Evolutionary conservation across 2,797 vertebrate genomes (phyloP).

Genomic region (Pseudomugil tenellus): DNA sequence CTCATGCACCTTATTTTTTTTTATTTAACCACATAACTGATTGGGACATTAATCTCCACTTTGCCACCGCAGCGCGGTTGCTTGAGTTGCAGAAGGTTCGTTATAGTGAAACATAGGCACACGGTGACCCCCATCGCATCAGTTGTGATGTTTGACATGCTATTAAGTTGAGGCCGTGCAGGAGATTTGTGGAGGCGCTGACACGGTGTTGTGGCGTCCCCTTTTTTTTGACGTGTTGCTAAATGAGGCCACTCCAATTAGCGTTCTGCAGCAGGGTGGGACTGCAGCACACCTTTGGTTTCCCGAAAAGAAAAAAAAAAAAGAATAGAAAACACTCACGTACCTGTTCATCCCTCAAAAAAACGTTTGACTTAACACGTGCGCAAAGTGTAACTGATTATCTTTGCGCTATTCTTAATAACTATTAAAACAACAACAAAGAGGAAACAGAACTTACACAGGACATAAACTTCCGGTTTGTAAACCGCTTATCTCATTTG

Average conservation of each 20-base stretch:
- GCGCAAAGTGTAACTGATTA: background rate
- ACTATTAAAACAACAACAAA: background rate
- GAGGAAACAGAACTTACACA: background rate
- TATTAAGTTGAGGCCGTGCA: constrained; percentile 70
- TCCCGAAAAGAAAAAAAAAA: constrained; percentile 8
- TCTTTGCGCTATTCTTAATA: background rate
- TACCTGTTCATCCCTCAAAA: background rate
- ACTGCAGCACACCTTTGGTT: constrained; percentile 59
- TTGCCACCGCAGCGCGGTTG: constrained; percentile 18
- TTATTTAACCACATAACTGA: constrained; percentile 65
- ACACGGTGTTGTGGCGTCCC: constrained; percentile 75
- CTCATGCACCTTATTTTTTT: constrained; percentile 20
- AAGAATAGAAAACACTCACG: constrained; percentile 3
- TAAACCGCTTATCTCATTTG: background rate
- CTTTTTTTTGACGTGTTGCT: constrained; percentile 77
- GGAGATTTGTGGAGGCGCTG: constrained; percentile 84
- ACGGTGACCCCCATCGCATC: constrained; percentile 77
- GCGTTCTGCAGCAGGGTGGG: constrained; percentile 67
- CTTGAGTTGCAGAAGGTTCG: constrained; percentile 59
- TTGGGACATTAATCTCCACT: constrained; percentile 70
- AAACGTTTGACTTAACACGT: background rate
- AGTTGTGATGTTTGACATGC: constrained; percentile 76
- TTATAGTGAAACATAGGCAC: constrained; percentile 80
- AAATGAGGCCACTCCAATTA: constrained; percentile 85
- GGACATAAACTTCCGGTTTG: constrained; percentile 28